Evolutionary conservation across 2,888 invertebrate species (phyloP).

Genomic region (Cistogaster globosa): DNA sequence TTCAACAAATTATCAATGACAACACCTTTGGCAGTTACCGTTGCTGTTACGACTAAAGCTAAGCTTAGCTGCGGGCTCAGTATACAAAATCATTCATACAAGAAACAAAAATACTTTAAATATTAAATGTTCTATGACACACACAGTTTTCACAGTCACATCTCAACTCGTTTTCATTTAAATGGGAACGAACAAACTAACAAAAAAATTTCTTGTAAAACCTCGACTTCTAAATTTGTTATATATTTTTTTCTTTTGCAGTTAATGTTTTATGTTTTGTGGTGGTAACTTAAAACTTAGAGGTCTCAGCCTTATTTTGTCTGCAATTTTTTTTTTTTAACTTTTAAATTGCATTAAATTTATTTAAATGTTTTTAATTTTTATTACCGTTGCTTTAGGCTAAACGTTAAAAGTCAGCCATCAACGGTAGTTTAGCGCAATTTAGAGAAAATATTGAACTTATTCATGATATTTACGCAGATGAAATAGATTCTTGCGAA

Average conservation of each 20-base stretch:
- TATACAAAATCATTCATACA: neutral
- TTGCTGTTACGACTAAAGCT: slow-evolving; percentile 1
- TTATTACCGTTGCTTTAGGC: slow-evolving; percentile 9
- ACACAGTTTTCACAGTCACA: slow-evolving; percentile 10
- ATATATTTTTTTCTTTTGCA: neutral
- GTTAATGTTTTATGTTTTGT: neutral
- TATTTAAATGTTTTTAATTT: slow-evolving; percentile 21
- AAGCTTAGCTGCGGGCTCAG: slow-evolving; percentile 22
- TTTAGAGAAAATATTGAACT: neutral
- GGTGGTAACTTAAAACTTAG: slow-evolving; percentile 49
- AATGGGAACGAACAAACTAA: slow-evolving; percentile 10
- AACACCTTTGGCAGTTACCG: slow-evolving; percentile 64
- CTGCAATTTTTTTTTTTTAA: neutral
- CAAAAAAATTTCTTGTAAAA: slow-evolving; percentile 28
- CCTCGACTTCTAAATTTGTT: slow-evolving; percentile 64
- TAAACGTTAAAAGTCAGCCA: slow-evolving; percentile 19
- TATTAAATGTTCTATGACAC: slow-evolving; percentile 31
- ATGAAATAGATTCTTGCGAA: neutral
- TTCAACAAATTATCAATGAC: slow-evolving; percentile 66
- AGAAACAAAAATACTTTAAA: neutral
- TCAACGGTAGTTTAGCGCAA: neutral
- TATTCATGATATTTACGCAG: neutral
- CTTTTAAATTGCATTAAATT: neutral
- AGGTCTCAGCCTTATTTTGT: slow-evolving; percentile 51
- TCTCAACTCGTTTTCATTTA: slow-evolving; percentile 33